Conservation (phyloP, 1,140 invertebrate species). For the Sarcophaga peregrina region DNA sequence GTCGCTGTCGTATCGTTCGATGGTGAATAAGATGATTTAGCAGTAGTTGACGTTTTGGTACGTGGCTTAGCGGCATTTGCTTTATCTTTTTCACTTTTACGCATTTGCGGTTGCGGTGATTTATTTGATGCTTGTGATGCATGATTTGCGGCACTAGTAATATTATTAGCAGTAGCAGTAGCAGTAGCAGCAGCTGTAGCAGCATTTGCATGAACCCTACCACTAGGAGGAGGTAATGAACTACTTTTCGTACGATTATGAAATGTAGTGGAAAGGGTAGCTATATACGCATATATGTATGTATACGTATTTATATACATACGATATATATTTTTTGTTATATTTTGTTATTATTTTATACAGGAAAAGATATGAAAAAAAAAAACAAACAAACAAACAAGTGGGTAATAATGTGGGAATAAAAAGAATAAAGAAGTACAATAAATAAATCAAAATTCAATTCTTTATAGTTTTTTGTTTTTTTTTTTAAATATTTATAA, state of each 20-base stretch:
- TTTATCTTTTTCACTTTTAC: slow-evolving; percentile 65
- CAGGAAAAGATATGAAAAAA: background rate
- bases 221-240: slow-evolving; percentile 65
- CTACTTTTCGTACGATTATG: slow-evolving; percentile 70
- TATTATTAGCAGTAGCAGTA: slow-evolving; percentile 54
- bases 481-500: background rate
- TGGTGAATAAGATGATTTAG: slow-evolving; percentile 45
- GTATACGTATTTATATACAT: background rate
- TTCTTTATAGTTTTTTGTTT: background rate
- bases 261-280: slow-evolving; percentile 68
- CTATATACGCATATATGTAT: slow-evolving; percentile 63
- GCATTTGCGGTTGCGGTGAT: slow-evolving; percentile 56
- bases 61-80: slow-evolving; percentile 61
- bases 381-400: background rate
- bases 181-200: slow-evolving; percentile 54
- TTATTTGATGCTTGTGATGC: slow-evolving; percentile 58
- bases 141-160: slow-evolving; percentile 50
- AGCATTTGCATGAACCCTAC: slow-evolving; percentile 59
- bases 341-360: background rate
- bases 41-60: slow-evolving; percentile 58
- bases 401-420: slow-evolving; percentile 2
- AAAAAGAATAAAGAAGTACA: slow-evolving; percentile 2
- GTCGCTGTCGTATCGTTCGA: slow-evolving; percentile 47
- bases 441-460: slow-evolving; percentile 6
- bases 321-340: background rate